phyloP scores from a whole-genome alignment of 37 sponge, comb jelly and placozoan genomes.

The Spongia lamella region DNA sequence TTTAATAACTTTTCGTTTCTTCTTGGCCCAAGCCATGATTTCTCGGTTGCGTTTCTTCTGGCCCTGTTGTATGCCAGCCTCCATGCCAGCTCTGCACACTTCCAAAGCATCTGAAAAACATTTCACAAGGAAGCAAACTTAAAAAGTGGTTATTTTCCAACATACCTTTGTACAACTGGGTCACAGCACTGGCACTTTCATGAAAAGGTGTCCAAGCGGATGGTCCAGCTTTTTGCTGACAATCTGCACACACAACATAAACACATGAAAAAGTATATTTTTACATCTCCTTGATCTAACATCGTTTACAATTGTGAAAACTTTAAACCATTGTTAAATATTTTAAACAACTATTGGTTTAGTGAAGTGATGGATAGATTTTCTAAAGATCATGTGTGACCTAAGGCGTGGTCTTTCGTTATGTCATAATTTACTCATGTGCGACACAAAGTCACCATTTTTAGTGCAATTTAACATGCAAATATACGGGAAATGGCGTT shows the following conservation, averaged over 20 bases:
- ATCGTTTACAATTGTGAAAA: no score
- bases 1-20: slow-evolving; percentile 57
- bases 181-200: slow-evolving; percentile 81
- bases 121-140: neutral
- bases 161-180: slow-evolving; percentile 77
- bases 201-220: slow-evolving; percentile 75
- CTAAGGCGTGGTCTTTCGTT: no score
- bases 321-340: no score
- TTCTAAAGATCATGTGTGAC: no score
- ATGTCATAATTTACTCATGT: no score
- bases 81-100: slow-evolving; percentile 73
- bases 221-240: slow-evolving; percentile 68
- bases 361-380: no score
- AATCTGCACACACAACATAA: slow-evolving; percentile 52
- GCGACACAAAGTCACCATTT: no score
- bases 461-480: no score
- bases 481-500: no score
- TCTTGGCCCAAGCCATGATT: slow-evolving; percentile 76
- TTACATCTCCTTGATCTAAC: no score
- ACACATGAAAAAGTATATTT: no score
- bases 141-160: neutral
- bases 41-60: slow-evolving; percentile 67
- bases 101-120: slow-evolving; percentile 52
- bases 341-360: no score
- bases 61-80: slow-evolving; percentile 65